Conservation (phyloP, 2,113 vertebrate genomes). For the Marmota flaviventris region DNA sequence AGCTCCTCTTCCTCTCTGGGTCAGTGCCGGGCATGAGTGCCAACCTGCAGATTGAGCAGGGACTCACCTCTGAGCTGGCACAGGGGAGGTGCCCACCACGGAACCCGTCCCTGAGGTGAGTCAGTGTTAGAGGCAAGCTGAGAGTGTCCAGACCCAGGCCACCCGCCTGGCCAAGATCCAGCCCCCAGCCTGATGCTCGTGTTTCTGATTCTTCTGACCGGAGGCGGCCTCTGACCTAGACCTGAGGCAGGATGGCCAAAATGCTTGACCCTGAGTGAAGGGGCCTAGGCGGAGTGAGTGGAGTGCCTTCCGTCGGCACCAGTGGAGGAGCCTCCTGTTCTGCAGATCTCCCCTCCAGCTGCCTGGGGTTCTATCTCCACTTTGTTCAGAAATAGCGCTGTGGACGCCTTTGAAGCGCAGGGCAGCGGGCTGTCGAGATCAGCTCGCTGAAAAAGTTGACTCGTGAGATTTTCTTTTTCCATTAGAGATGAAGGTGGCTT, state of each 20-base stretch:
- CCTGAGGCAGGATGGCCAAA: neutral
- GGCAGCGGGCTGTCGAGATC: neutral
- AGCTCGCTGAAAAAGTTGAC: constrained; percentile 29
- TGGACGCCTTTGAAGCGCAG: neutral
- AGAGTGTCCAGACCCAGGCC: constrained; percentile 20
- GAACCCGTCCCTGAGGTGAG: neutral
- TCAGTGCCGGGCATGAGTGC: neutral
- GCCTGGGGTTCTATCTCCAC: neutral
- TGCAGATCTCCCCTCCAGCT: neutral
- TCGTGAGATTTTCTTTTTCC: constrained; percentile 15
- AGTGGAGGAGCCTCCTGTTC: neutral
- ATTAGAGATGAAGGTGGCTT: neutral
- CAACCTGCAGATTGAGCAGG: constrained; percentile 1
- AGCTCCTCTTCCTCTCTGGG: neutral
- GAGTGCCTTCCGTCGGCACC: neutral
- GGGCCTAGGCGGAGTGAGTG: too few relatives aligned
- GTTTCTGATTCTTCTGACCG: neutral
- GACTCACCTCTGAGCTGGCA: neutral
- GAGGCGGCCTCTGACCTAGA: neutral
- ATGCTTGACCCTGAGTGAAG: neutral
- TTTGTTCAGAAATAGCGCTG: constrained; percentile 25
- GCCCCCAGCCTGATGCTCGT: neutral
- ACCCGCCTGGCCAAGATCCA: neutral
- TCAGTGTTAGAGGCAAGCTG: neutral
- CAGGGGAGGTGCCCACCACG: neutral